Percentiles rank a stretch among this genome's conserved stretches.
Conservation (phyloP, 1,140 invertebrate genomes). For the Euwallacea fornicatus region DNA sequence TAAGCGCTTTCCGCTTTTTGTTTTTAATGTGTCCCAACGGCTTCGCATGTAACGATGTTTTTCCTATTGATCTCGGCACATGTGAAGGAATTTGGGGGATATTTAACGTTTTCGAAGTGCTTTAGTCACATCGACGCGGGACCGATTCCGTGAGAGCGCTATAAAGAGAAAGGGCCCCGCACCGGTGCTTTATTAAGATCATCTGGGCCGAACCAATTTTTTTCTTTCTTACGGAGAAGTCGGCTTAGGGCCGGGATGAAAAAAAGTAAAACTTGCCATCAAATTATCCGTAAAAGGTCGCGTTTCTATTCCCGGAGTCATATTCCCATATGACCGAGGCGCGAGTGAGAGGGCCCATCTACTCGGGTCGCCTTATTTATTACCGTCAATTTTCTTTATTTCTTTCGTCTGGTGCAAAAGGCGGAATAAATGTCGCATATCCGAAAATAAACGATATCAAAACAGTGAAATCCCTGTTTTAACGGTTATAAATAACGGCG, state of each 20-base stretch:
- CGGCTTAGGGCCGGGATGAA: neutral
- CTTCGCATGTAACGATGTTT: no score
- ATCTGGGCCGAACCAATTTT: neutral
- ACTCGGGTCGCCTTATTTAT: constrained; percentile 31
- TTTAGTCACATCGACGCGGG: no score
- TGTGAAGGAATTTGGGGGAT: no score
- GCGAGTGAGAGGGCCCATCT: neutral
- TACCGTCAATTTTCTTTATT: constrained; percentile 33
- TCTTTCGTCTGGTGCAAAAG: constrained; percentile 38
- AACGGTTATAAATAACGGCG: constrained; percentile 36
- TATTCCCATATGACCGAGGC: neutral
- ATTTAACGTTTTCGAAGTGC: no score
- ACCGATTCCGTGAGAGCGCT: no score
- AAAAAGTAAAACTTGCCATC: neutral
- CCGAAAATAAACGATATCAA: constrained; percentile 40
- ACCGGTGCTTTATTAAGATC: no score
- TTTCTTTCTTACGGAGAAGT: neutral
- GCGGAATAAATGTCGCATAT: constrained; percentile 35
- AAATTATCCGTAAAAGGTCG: constrained; percentile 6
- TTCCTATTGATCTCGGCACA: no score
- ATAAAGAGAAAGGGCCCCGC: no score
- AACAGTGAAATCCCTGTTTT: constrained; percentile 39
- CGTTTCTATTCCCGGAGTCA: constrained; percentile 1
- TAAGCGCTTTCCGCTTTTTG: constrained; percentile 11
- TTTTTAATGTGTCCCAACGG: neutral